These are phyloP conservation scores for Drosophila pachea DNA, from an alignment of 1,140 invertebrate species.

Conservation along the genomic window DNA sequence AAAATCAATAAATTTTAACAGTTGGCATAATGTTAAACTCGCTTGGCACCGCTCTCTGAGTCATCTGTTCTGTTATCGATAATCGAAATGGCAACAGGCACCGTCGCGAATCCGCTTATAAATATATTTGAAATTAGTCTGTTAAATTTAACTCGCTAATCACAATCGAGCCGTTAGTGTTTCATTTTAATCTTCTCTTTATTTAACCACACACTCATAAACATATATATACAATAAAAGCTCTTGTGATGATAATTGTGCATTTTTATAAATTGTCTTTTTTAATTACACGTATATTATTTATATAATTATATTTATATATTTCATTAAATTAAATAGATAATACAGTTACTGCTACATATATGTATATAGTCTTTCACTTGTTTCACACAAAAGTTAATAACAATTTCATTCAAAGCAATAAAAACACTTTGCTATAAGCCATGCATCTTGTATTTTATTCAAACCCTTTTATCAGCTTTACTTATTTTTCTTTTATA, in stretches of 20 bases:
- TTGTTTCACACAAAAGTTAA: slow-evolving; percentile 25
- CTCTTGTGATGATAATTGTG: slow-evolving; percentile 41
- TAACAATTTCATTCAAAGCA: slow-evolving; percentile 23
- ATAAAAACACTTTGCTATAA: slow-evolving; percentile 52
- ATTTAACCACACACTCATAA: slow-evolving; percentile 41
- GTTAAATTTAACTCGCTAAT: not conserved
- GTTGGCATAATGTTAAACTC: not conserved
- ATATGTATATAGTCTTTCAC: slow-evolving; percentile 58
- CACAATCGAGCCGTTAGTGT: not conserved
- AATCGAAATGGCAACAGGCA: no score
- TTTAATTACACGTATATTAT: slow-evolving; percentile 31
- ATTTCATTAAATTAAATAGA: slow-evolving; percentile 47
- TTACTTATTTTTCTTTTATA: slow-evolving; percentile 28
- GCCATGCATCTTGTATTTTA: slow-evolving; percentile 48
- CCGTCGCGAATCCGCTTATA: not conserved
- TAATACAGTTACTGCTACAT: slow-evolving; percentile 28
- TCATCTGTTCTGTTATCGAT: no score
- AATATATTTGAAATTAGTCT: not conserved
- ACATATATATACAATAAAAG: slow-evolving; percentile 59
- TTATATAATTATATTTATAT: slow-evolving; percentile 13
- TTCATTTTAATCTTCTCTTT: slow-evolving; percentile 44
- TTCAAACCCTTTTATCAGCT: slow-evolving; percentile 20
- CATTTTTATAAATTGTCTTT: slow-evolving; percentile 29
- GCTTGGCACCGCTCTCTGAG: no score
- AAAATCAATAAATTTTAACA: not conserved